Evolutionary conservation across 1,140 invertebrate species (phyloP), one percentile per base, ranked within the genome.

Genomic region (Periplaneta americana): DNA sequence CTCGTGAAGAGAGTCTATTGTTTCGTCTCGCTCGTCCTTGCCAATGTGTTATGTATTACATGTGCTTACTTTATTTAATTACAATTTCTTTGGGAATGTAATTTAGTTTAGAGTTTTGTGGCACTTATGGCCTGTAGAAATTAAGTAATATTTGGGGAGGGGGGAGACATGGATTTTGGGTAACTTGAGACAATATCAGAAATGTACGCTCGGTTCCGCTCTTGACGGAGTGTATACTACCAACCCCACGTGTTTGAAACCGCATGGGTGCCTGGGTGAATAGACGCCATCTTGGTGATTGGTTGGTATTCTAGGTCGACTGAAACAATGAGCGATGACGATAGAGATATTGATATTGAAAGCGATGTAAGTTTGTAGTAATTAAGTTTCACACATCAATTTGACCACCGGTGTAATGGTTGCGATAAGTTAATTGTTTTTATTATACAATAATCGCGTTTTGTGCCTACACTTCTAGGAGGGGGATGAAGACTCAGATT

Each of bases 271-370:
- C n/a, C 22, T 66, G 48, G 48, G 48, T 28, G n/a, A n/a, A n/a
- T n/a, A 8, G 1, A 66, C 48, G 48, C 48, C 48, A 66, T 66
- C 11, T 66, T 66, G 48, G 0, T 22, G 22, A n/a, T 28, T 28
- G 8, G 8, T 9, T n/a, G n/a, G 48, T 66, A n/a, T 6, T 57
- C 5, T n/a, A 15, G 39, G 39, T 48, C 10, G 35, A 15, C 34
- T 78, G n/a, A 22, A 35, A 76, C 22, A 18, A 96, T 97, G 95
- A 96, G 95, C 88, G 96, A 96, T 88, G 96, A 97, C 89, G 96
- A 97, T 87, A 91, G 95, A 84, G 96, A 97, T 87, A 96, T 97
- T 87, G 96, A 97, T 88, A 96, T 97, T 84, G 95, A 97, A 90
- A 97, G 96, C 90, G 96, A 97, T 91, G 96, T 96, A 91, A 92